Base-by-base conservation (phyloP, 2,888 invertebrate genomes). In the Gerris lacustris region DNA sequence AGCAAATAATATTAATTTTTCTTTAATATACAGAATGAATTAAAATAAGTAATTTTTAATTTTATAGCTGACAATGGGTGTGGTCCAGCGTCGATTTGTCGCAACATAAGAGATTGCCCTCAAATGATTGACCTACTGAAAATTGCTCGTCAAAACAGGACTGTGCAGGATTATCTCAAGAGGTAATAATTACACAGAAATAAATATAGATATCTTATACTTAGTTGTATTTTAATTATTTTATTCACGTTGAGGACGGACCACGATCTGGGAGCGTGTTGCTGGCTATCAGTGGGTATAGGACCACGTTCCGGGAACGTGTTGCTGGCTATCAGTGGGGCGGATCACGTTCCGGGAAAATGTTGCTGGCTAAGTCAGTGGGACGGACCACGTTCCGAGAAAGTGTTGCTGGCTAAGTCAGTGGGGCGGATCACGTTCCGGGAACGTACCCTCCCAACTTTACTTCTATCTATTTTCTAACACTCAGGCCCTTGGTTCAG, bases 51-150 rank as follows among this genome's bases (percentile, higher is more conserved):
- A 55, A 11, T 55, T 55, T 4, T 55, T 11, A 11, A 15, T 55
- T 55, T 55, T 15, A 55, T 18, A 64, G 64, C 64, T 9, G 64
- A 64, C 18, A 18, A n/a, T 4, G 31, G 31, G 15, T 88, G 87
- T 77, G 76, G 77, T 15, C 85, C 85, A 63, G 84, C 85, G 2
- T 78, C 88, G 6, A 75, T 73, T 11, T 89, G 89, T 75, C 77
- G 83, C 5, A 81, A 81, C 67, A 81, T 88, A 44, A 79, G 79
- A 71, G 75, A 78, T 6, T 89, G 89, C 75, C 78, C 80, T 0
- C 77, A 79, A 0, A 78, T 88, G n/a, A 72, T 85, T 44, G 76
- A 78, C 4, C 72, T 88, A 6, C 77, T 86, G 45, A 78, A 80
- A 73, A 79, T 81, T 6, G 80, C 83, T 69, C 79, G 82, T 17